Evolutionary conservation across 2,113 vertebrate species (phyloP).

Genomic region (Carassius auratus): DNA sequence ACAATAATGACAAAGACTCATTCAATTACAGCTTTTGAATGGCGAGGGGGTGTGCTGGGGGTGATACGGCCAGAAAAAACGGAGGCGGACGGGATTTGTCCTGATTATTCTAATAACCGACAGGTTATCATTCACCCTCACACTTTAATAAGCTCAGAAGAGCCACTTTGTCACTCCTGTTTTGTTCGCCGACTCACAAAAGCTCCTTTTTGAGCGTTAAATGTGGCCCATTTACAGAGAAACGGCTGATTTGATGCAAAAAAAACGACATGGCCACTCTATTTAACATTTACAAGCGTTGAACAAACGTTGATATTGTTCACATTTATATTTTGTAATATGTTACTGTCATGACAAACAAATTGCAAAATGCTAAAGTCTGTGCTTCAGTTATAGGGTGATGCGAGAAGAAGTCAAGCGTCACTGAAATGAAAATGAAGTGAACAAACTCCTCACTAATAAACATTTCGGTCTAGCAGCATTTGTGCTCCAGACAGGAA

Average conservation of each 20-base stretch:
- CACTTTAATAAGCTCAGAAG: slow-evolving; percentile 75
- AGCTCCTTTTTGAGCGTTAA: background rate
- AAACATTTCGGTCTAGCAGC: background rate
- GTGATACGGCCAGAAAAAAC: slow-evolving; percentile 79
- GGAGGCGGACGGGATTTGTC: slow-evolving; percentile 73
- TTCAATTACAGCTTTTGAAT: slow-evolving; percentile 97
- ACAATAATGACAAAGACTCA: slow-evolving; percentile 99
- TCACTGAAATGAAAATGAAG: background rate
- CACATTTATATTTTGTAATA: background rate
- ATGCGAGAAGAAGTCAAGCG: background rate
- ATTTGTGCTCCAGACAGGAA: background rate
- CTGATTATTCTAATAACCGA: slow-evolving; percentile 78
- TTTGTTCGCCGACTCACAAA: slow-evolving; percentile 66
- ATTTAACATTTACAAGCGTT: background rate
- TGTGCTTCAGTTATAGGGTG: background rate
- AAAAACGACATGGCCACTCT: background rate
- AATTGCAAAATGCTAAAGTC: slow-evolving; percentile 19
- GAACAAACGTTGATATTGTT: background rate
- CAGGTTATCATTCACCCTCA: slow-evolving; percentile 79
- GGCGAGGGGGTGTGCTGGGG: slow-evolving; percentile 86
- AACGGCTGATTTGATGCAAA: background rate
- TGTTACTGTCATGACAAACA: slow-evolving; percentile 10
- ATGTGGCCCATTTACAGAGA: slow-evolving; percentile 8
- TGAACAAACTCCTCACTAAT: background rate
- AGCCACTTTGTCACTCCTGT: slow-evolving; percentile 66